Evolutionary conservation across 2,113 vertebrate species (phyloP), one percentile per base, ranked within the genome.

Genomic region (Syngnathus scovelli): DNA sequence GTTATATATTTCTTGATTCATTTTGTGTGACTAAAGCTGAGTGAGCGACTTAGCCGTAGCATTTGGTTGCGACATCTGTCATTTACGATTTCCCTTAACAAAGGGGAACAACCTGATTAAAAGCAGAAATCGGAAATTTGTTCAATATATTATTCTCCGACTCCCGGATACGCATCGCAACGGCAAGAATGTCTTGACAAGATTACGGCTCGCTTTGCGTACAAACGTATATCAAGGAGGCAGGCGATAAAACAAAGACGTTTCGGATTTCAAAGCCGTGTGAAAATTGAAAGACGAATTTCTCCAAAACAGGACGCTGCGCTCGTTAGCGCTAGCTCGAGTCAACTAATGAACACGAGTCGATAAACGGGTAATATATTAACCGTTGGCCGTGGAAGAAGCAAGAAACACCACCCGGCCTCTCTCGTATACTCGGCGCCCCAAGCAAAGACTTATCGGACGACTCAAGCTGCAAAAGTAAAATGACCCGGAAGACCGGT

Each of bases 381-480:
- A 43, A 54, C 69, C 11, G 4, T 10, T 61, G 68, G 73, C 65
- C 71, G n/a, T 38, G 33, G 6, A 62, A 62, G 41, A 44, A 23
- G n/a, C n/a, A 4, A 27, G 39, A 44, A 78, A 66, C 65, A 73
- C 61, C 68, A 23, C 23, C 55, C 66, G 9, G 27, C 27, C 77
- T 69, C 65, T 63, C 19, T 33, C 9, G 13, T 27, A 33, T 41
- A 51, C 64, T 56, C 64, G 62, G 27, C 21, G 71, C 63, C 64
- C 63, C 51, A 66, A 77, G 78, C 69, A 84, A 85, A 84, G 72
- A 72, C 80, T 48, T 81, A 84, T 88, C 83, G 87, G 83, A 88
- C 76, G 64, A 74, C 76, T 88, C 83, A 86, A 83, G 77, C 84
- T 86, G 73, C 75, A 75, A 71, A 81, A 81, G 85, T 73, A 78